phyloP scores from a whole-genome alignment of 1,140 invertebrate species.

The Gryllus bimaculatus region DNA sequence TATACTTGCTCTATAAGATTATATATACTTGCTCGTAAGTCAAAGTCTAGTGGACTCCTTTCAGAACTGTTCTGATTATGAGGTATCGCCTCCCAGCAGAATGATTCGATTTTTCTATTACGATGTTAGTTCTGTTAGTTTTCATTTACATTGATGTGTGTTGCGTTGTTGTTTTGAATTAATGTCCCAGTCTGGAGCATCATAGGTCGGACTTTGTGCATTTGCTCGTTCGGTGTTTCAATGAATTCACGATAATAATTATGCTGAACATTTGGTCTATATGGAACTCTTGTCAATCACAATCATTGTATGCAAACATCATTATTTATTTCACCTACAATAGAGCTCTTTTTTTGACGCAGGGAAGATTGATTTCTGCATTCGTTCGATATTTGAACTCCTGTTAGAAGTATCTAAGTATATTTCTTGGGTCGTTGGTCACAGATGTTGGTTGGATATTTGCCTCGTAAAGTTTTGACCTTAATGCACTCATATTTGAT shows the following conservation, averaged over 20 bases:
- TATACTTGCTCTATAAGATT: too few species aligned
- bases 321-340: background rate
- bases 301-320: background rate
- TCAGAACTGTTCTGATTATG: background rate
- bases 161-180: background rate
- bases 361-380: background rate
- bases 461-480: too few species aligned
- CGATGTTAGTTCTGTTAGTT: background rate
- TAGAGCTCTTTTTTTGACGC: background rate
- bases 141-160: background rate
- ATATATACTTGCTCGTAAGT: background rate
- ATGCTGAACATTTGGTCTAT: background rate
- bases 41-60: background rate
- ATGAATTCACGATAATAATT: background rate
- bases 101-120: background rate
- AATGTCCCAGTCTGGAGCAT: background rate
- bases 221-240: background rate
- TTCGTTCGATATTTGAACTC: background rate
- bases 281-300: background rate
- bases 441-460: too few species aligned
- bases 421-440: too few species aligned
- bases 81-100: background rate
- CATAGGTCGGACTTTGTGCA: background rate
- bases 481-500: background rate
- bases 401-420: background rate